Evolutionary conservation across 2,888 invertebrate species (phyloP).

Genomic region (Yponomeuta sedellus): DNA sequence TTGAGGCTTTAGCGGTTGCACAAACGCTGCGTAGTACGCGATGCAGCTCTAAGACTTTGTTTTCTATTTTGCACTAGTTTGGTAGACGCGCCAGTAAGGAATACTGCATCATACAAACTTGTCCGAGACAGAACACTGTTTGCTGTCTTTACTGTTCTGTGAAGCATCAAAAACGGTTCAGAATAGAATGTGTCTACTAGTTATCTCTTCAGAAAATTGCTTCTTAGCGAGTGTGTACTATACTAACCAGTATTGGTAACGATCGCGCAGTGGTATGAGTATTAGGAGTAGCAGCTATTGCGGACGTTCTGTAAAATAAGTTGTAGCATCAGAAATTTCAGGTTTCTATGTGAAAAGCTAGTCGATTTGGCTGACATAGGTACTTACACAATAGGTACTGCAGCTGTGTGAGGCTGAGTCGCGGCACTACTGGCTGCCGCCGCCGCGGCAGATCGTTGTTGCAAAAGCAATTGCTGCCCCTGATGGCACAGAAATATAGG

Average conservation of each 20-base stretch:
- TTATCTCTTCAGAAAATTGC: not conserved
- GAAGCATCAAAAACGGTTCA: too few species aligned
- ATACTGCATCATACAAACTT: too few species aligned
- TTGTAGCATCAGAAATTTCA: slow-evolving; percentile 6
- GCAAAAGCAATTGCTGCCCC: slow-evolving; percentile 59
- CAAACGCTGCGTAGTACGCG: too few species aligned
- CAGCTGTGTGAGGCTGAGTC: slow-evolving; percentile 51
- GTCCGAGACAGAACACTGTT: too few species aligned
- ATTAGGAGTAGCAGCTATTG: slow-evolving; percentile 59
- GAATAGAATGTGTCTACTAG: too few species aligned
- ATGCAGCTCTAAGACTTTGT: too few species aligned
- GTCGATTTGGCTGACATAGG: slow-evolving; percentile 3
- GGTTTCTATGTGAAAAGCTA: not conserved
- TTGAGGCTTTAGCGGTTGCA: too few species aligned
- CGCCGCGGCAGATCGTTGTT: slow-evolving; percentile 39
- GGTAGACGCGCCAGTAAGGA: too few species aligned
- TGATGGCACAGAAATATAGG: slow-evolving; percentile 37
- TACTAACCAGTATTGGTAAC: slow-evolving; percentile 83
- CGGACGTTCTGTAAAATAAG: slow-evolving; percentile 49
- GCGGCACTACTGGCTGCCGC: slow-evolving; percentile 44
- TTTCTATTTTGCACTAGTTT: too few species aligned
- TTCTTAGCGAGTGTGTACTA: not conserved
- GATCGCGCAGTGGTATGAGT: slow-evolving; percentile 68
- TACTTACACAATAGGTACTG: slow-evolving; percentile 64
- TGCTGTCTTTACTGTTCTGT: too few species aligned